These are phyloP conservation scores for Astur gentilis DNA, from an alignment of 2,113 vertebrate genomes.

Conservation along the genomic window DNA sequence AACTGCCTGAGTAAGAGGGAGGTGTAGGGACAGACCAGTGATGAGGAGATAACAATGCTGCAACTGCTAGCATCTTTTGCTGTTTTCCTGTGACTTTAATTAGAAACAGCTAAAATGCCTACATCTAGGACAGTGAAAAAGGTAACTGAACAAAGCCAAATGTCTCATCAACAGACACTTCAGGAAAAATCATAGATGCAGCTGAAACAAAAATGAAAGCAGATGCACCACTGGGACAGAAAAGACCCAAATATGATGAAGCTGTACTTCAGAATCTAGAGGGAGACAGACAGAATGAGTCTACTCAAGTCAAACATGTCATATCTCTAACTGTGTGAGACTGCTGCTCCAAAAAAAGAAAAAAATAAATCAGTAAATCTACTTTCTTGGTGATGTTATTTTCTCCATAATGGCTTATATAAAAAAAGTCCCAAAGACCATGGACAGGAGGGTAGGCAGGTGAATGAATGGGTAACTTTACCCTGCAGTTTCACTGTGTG, in stretches of 20 bases:
- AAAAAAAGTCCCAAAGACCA: not conserved
- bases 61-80: slow-evolving; percentile 18
- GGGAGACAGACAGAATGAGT: not conserved
- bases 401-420: not conserved
- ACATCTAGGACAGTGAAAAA: slow-evolving; percentile 55
- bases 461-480: not conserved
- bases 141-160: slow-evolving; percentile 60
- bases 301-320: not conserved
- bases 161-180: slow-evolving; percentile 54
- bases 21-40: not conserved
- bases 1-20: not conserved
- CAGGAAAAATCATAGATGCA: slow-evolving; percentile 56
- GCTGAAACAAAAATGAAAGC: slow-evolving; percentile 55
- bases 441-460: not conserved
- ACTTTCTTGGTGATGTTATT: not conserved
- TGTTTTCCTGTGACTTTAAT: slow-evolving; percentile 40
- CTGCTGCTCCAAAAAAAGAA: not conserved
- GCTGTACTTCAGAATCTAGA: slow-evolving; percentile 37
- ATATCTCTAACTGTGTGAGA: not conserved
- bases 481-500: not conserved
- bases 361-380: not conserved
- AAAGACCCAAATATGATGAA: slow-evolving; percentile 53
- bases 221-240: slow-evolving; percentile 19
- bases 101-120: slow-evolving; percentile 52
- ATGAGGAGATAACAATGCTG: not conserved